A percentile compares a stretch with the other conserved stretches of the same genome.
Conservation (phyloP, 2,888 invertebrate genomes). For the Microctonus aethiopoides region DNA sequence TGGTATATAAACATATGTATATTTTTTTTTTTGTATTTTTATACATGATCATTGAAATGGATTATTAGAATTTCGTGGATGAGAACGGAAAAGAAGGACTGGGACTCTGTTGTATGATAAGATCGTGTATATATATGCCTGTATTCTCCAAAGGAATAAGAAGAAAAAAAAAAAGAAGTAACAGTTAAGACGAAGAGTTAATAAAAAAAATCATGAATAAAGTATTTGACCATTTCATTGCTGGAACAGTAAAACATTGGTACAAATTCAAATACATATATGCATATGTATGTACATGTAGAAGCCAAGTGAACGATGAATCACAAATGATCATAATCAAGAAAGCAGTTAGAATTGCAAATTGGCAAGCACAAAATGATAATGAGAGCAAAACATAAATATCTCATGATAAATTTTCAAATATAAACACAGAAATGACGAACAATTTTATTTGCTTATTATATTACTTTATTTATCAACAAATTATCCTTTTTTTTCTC, state of each 20-base stretch:
- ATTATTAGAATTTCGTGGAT: conserved; percentile 31
- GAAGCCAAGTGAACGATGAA: conserved; percentile 17
- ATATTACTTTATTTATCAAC: too few relatives aligned
- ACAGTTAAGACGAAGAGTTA: not conserved
- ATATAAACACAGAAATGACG: conserved; percentile 1
- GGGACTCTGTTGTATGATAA: conserved; percentile 23
- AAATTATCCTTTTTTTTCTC: too few relatives aligned
- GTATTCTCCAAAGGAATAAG: conserved; percentile 5
- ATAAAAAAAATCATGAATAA: conserved; percentile 39
- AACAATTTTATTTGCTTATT: not conserved
- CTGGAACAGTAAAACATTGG: conserved; percentile 13
- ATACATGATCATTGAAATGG: conserved; percentile 16
- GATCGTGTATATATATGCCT: conserved; percentile 1
- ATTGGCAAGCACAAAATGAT: conserved; percentile 24
- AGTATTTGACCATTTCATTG: conserved; percentile 22
- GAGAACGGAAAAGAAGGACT: conserved; percentile 14
- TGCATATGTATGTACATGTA: not conserved
- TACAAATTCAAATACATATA: not conserved
- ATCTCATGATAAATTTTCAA: not conserved
- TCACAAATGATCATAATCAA: conserved; percentile 23
- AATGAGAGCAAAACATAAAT: conserved; percentile 12
- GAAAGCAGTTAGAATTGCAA: conserved; percentile 25
- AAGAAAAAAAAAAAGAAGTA: too few relatives aligned
- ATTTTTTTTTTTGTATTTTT: too few relatives aligned
- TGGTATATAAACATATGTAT: not conserved